Evolutionary conservation across 2,888 invertebrate genomes (phyloP).

Genomic region (Eupithecia exiguata): DNA sequence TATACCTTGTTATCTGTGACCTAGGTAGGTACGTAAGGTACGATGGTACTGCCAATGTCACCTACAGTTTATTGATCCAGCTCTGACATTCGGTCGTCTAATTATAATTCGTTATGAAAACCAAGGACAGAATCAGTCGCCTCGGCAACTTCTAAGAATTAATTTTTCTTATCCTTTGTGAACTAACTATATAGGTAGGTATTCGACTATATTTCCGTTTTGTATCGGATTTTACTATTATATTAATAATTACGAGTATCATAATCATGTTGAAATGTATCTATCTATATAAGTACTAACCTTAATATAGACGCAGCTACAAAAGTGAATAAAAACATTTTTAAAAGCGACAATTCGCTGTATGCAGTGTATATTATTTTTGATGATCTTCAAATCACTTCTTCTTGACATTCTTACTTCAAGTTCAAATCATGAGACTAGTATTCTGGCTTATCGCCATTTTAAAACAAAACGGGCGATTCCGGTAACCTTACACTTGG

Average conservation of each 20-base stretch:
- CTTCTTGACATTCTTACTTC: conserved; percentile 28
- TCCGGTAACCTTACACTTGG: conserved; percentile 55
- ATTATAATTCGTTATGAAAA: not conserved
- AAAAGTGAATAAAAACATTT: not conserved
- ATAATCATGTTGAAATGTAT: not conserved
- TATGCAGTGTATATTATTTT: conserved; percentile 3
- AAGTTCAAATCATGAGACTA: conserved; percentile 25
- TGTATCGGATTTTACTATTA: not conserved
- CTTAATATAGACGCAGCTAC: not conserved
- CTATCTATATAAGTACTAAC: not conserved
- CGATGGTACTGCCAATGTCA: not conserved
- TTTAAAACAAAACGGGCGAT: conserved; percentile 51
- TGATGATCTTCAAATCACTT: too few relatives aligned
- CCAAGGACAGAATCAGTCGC: conserved; percentile 6
- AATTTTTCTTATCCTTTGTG: not conserved
- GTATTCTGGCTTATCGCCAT: conserved; percentile 54
- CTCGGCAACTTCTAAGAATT: not conserved
- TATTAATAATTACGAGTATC: too few relatives aligned
- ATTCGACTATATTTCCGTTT: not conserved
- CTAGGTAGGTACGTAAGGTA: not conserved
- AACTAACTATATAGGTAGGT: not conserved
- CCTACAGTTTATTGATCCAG: conserved; percentile 3
- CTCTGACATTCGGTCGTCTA: not conserved
- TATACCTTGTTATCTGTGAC: too few relatives aligned
- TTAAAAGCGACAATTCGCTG: not conserved